Evolutionary conservation across 2,797 vertebrate species (phyloP).

Genomic region (Hypotaenidia philippensis): DNA sequence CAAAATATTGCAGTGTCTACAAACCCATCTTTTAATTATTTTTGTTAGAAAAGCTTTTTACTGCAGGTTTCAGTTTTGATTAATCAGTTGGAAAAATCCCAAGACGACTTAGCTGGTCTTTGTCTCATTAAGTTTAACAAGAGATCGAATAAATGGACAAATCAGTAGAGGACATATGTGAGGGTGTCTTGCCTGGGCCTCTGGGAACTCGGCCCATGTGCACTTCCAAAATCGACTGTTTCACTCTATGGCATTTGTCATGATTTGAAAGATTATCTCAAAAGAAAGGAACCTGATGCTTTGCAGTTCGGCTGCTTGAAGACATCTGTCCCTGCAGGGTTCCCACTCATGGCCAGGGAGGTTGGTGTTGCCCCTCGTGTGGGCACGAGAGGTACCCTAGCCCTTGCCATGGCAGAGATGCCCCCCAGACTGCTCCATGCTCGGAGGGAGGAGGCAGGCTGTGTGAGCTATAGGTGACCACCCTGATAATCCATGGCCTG

Average conservation of each 20-base stretch:
- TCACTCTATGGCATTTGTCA: not conserved
- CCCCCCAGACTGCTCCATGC: not conserved
- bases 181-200: not conserved
- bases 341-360: accelerated
- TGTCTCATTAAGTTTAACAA: not conserved
- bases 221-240: not conserved
- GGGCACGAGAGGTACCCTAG: accelerated
- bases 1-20: not conserved
- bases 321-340: not conserved
- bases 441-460: not conserved
- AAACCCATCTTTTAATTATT: not conserved
- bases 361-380: accelerated
- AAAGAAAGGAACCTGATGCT: not conserved
- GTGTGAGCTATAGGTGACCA: not conserved
- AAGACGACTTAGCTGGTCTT: not conserved
- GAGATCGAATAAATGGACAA: not conserved
- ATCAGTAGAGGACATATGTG: not conserved
- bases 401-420: not conserved
- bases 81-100: not conserved
- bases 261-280: not conserved
- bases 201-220: not conserved
- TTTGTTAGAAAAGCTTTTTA: not conserved
- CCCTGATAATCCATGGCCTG: not conserved
- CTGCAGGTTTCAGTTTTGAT: not conserved
- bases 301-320: not conserved